Evolutionary conservation across 2,888 invertebrate genomes (phyloP).

Genomic region (Blomia tropicalis): DNA sequence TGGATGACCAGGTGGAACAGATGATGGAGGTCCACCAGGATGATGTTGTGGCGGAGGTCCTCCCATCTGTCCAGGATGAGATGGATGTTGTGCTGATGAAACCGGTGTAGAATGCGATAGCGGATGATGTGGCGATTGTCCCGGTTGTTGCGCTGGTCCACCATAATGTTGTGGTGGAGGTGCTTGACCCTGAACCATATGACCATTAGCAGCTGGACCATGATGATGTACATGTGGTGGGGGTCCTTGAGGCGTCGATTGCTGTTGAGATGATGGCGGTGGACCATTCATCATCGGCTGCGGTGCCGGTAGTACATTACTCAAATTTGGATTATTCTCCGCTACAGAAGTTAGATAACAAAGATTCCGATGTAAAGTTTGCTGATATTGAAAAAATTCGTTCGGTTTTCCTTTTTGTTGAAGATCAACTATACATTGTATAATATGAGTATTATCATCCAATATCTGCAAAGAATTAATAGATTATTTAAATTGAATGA

Average conservation of each 20-base stretch:
- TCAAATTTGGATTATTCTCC: constrained; percentile 89
- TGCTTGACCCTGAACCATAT: neutral
- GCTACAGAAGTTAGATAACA: constrained; percentile 89
- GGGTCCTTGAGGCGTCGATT: neutral
- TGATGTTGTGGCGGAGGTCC: constrained; percentile 31
- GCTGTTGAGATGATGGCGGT: neutral
- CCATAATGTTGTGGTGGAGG: neutral
- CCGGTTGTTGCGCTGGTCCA: neutral
- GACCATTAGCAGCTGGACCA: neutral
- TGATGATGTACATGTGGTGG: neutral
- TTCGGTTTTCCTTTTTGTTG: constrained; percentile 84
- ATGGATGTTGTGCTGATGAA: constrained; percentile 11
- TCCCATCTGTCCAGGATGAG: neutral
- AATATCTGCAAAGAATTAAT: constrained; percentile 49
- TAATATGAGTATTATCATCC: constrained; percentile 90
- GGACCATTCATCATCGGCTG: constrained; percentile 18
- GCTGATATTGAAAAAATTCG: constrained; percentile 68
- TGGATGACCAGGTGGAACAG: neutral
- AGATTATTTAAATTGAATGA: constrained; percentile 13
- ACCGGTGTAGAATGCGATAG: neutral
- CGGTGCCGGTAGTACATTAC: constrained; percentile 54
- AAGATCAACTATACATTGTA: constrained; percentile 89
- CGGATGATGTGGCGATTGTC: neutral
- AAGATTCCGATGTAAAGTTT: constrained; percentile 81
- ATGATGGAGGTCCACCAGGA: constrained; percentile 43